Percentiles rank a stretch among this genome's conserved stretches.
phyloP scores from a whole-genome alignment of 1,140 invertebrate species.

The Aphaenogaster rudis region DNA sequence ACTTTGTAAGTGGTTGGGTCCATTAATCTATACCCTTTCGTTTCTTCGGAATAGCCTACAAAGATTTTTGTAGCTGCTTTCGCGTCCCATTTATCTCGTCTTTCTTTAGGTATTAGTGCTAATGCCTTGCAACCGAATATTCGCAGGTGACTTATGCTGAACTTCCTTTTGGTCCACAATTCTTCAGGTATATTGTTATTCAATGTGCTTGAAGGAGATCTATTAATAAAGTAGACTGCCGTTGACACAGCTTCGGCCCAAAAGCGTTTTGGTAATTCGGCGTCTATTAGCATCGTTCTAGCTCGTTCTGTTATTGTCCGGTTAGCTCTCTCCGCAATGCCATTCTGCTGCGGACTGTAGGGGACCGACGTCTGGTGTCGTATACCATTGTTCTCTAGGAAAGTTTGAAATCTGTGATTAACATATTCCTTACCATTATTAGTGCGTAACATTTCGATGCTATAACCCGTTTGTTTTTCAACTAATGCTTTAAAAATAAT shows the following conservation, averaged over 20 bases:
- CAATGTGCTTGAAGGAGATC: neutral
- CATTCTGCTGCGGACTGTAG: constrained; percentile 49
- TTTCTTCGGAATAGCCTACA: no score
- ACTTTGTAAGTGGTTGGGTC: no score
- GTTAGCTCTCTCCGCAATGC: constrained; percentile 27
- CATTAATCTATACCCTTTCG: no score
- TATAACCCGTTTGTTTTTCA: neutral
- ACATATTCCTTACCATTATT: constrained; percentile 1
- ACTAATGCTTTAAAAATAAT: neutral
- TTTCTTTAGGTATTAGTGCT: no score
- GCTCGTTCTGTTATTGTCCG: constrained; percentile 17
- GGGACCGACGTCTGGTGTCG: neutral
- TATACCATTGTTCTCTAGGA: neutral
- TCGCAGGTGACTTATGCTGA: no score
- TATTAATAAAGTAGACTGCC: constrained; percentile 15
- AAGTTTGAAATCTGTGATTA: neutral
- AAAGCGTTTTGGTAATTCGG: neutral
- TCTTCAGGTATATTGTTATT: no score
- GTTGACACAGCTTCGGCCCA: constrained; percentile 32
- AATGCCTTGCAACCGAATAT: no score
- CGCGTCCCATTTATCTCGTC: no score
- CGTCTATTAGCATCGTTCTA: neutral
- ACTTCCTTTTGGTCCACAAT: no score
- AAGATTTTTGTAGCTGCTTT: no score
- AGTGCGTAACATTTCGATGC: neutral